Evolutionary conservation across 2,797 vertebrate genomes (phyloP).

Genomic region (Poecilia picta): DNA sequence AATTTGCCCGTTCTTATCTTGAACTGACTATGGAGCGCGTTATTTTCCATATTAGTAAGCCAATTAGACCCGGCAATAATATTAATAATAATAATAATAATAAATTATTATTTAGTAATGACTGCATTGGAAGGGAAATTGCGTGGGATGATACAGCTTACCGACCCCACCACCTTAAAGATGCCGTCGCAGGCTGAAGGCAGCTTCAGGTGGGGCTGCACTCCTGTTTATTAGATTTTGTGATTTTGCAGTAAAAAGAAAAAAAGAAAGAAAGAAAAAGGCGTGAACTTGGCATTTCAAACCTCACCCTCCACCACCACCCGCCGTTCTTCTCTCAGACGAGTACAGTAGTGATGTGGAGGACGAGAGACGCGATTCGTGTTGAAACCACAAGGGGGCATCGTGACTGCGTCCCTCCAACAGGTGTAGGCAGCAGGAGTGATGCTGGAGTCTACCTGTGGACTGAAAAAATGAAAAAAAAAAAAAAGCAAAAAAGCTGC

Average conservation of each 20-base stretch:
- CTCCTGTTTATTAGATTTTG: slow-evolving; percentile 1
- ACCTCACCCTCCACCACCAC: slow-evolving; percentile 35
- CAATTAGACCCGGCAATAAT: slow-evolving; percentile 53
- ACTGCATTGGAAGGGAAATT: slow-evolving; percentile 74
- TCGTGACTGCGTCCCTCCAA: slow-evolving; percentile 76
- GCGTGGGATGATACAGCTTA: slow-evolving; percentile 76
- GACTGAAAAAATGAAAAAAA: not conserved
- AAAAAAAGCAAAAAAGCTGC: not conserved
- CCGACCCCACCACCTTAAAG: slow-evolving; percentile 61
- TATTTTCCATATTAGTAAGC: slow-evolving; percentile 22
- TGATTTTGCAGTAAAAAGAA: not conserved
- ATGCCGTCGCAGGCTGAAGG: slow-evolving; percentile 46
- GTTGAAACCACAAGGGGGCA: slow-evolving; percentile 74
- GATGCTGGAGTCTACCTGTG: slow-evolving; percentile 68
- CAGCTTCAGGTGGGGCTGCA: slow-evolving; percentile 35
- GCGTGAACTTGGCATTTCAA: slow-evolving; percentile 62
- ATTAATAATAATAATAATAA: not conserved
- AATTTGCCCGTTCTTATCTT: slow-evolving; percentile 31
- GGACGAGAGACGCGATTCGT: slow-evolving; percentile 42
- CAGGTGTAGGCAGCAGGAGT: slow-evolving; percentile 74
- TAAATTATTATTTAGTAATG: no score
- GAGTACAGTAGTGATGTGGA: slow-evolving; percentile 4
- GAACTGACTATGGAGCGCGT: slow-evolving; percentile 2
- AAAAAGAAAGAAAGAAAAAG: slow-evolving; percentile 27
- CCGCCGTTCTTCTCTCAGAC: not conserved